phyloP scores from a whole-genome alignment of 2,113 vertebrate species.

The Poeciliopsis prolifica region DNA sequence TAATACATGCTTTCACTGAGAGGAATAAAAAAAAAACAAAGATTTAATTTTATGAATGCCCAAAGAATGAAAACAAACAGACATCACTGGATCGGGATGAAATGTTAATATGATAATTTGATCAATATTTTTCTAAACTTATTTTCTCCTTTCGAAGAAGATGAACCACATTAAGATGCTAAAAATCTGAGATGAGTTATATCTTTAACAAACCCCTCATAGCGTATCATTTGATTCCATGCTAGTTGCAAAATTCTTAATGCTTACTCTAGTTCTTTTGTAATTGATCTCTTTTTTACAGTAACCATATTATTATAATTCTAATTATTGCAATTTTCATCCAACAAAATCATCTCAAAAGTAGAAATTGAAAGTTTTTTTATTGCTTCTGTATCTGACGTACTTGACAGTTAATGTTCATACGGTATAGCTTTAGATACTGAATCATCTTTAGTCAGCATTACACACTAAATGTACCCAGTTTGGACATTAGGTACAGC shows the following conservation, averaged over 20 bases:
- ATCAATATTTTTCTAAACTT: not conserved
- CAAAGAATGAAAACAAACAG: not conserved
- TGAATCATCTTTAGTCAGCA: not conserved
- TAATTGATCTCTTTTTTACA: not conserved
- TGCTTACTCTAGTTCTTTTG: not conserved
- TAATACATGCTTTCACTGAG: not conserved
- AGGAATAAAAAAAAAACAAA: not conserved
- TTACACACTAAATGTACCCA: not conserved
- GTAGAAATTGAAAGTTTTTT: not conserved
- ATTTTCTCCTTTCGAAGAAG: not conserved
- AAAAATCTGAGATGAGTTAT: not conserved
- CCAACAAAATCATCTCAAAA: not conserved
- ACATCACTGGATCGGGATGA: not conserved
- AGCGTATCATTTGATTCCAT: not conserved
- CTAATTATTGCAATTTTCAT: not conserved
- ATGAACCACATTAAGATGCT: not conserved
- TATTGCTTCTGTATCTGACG: not conserved
- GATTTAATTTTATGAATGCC: not conserved
- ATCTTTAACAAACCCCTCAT: not conserved
- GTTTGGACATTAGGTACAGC: not conserved
- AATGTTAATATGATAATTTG: not conserved
- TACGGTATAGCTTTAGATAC: rapidly evolving
- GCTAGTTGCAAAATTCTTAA: not conserved
- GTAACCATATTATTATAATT: not conserved
- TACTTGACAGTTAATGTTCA: not conserved